These are phyloP conservation scores for Malacosoma neustria DNA, from an alignment of 2,888 invertebrate genomes.

Conservation along the genomic window DNA sequence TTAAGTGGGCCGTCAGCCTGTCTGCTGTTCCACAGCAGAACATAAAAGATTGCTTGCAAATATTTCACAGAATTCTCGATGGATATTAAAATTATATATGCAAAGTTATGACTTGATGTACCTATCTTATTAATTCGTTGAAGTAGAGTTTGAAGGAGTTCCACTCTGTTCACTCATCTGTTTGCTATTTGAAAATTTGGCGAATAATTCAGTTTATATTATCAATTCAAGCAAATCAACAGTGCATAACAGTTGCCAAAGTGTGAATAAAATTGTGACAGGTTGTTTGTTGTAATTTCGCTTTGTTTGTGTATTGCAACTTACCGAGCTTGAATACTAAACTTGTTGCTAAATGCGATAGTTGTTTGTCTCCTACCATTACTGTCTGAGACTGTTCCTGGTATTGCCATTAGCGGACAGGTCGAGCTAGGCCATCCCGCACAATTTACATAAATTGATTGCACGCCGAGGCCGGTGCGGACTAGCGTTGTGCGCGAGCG, in stretches of 20 bases:
- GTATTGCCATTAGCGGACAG: constrained; percentile 39
- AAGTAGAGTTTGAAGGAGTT: too few relatives aligned
- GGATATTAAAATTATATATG: too few relatives aligned
- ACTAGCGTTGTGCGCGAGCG: constrained; percentile 32
- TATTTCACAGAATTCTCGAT: too few relatives aligned
- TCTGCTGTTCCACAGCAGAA: too few relatives aligned
- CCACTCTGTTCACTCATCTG: too few relatives aligned
- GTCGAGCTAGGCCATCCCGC: constrained; percentile 44
- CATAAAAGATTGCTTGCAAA: too few relatives aligned
- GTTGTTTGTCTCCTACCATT: constrained; percentile 10
- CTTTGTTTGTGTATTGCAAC: constrained; percentile 4
- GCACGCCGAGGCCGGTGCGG: constrained; percentile 42
- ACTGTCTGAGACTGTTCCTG: constrained; percentile 21
- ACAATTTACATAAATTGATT: constrained; percentile 72
- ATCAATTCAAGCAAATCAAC: constrained; percentile 20
- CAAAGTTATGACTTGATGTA: too few relatives aligned
- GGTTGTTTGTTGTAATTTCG: constrained; percentile 1
- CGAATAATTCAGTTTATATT: neutral
- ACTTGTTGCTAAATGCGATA: constrained; percentile 5
- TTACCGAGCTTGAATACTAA: neutral
- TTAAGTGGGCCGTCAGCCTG: too few relatives aligned
- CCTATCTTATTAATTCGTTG: too few relatives aligned
- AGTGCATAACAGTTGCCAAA: constrained; percentile 40
- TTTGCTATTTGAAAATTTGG: too few relatives aligned
- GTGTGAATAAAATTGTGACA: constrained; percentile 41